These are phyloP conservation scores for Euzophera pinguis DNA, from an alignment of 2,888 invertebrate genomes.

Conservation along the genomic window DNA sequence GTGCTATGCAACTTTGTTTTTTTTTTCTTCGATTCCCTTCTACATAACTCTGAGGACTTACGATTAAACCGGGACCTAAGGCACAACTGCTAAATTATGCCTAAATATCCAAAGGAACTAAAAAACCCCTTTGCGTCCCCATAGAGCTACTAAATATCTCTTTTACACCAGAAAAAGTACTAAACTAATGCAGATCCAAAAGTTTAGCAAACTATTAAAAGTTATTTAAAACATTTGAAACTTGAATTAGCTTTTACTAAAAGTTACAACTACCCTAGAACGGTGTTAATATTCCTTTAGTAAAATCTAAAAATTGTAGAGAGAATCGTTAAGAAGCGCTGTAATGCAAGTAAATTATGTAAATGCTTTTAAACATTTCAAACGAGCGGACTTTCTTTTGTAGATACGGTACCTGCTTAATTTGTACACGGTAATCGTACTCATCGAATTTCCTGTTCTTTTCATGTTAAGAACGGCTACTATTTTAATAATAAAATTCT, in stretches of 20 bases:
- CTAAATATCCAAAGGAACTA: too few relatives aligned
- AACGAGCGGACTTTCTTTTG: constrained; percentile 4
- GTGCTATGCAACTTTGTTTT: too few relatives aligned
- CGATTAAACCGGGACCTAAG: too few relatives aligned
- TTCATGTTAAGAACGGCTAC: background rate
- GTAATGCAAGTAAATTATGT: constrained; percentile 5
- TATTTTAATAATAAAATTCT: too few relatives aligned
- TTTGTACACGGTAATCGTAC: background rate
- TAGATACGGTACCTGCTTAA: constrained; percentile 4
- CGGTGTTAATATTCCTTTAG: background rate
- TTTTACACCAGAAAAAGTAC: too few relatives aligned
- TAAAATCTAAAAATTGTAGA: constrained; percentile 5
- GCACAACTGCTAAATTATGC: too few relatives aligned
- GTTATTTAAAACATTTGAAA: background rate
- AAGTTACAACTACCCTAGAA: background rate
- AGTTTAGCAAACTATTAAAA: too few relatives aligned
- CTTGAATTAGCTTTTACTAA: background rate
- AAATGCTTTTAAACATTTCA: constrained; percentile 4
- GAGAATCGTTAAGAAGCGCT: constrained; percentile 7
- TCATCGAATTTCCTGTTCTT: background rate
- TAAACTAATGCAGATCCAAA: too few relatives aligned
- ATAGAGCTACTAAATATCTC: too few relatives aligned
- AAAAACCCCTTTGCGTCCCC: too few relatives aligned
- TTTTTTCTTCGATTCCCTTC: too few relatives aligned
- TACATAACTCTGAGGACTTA: too few relatives aligned